phyloP scores from a whole-genome alignment of 2,888 invertebrate genomes.

The Apamea crenata region DNA sequence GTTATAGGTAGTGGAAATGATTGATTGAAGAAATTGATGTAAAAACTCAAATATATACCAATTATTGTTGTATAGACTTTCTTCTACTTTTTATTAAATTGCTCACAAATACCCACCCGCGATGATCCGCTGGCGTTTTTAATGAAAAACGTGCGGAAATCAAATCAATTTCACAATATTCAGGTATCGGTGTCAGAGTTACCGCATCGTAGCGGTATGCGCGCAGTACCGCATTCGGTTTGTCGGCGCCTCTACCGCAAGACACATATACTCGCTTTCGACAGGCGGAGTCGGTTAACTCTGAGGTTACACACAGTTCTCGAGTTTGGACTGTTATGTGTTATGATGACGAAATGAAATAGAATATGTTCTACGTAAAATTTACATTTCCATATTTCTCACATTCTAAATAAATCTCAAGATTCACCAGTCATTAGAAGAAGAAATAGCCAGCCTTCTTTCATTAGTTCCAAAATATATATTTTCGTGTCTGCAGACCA shows the following conservation, averaged over 20 bases:
- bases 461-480: background rate
- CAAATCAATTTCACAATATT: constrained; percentile 54
- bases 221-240: constrained; percentile 58
- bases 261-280: constrained; percentile 66
- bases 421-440: background rate
- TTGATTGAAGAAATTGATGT: background rate
- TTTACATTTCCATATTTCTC: background rate
- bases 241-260: constrained; percentile 68
- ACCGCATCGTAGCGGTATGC: constrained; percentile 63
- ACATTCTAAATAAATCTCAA: background rate
- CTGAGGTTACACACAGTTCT: constrained; percentile 59
- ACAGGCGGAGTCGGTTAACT: constrained; percentile 56
- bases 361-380: background rate
- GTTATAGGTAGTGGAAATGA: no score
- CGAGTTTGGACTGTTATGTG: constrained; percentile 39
- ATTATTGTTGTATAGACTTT: background rate
- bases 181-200: constrained; percentile 62
- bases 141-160: constrained; percentile 59
- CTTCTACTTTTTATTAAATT: background rate
- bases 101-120: constrained; percentile 16
- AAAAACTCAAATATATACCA: background rate
- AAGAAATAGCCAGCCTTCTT: no score
- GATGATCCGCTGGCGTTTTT: constrained; percentile 27
- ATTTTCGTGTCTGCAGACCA: background rate
- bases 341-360: constrained; percentile 43